Percentiles rank a stretch among this genome's conserved stretches.
These are phyloP conservation scores for Slavum lentiscoides DNA, from an alignment of 2,888 invertebrate genomes.

Conservation along the genomic window DNA sequence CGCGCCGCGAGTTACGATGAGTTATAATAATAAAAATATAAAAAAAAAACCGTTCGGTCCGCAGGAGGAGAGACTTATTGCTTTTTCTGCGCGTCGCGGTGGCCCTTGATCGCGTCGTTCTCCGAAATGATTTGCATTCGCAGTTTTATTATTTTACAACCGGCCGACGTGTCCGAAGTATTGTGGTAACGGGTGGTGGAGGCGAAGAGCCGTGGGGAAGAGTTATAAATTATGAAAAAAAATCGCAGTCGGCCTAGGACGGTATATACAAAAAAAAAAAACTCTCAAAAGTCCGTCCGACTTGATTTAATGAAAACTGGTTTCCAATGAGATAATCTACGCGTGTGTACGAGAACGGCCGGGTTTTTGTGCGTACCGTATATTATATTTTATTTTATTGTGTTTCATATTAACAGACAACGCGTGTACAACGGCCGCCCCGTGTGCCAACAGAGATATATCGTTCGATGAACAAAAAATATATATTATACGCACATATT, in stretches of 20 bases:
- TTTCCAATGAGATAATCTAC: background rate
- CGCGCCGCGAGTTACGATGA: slow-evolving; percentile 5
- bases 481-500: no score
- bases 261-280: background rate
- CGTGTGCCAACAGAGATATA: no score
- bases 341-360: background rate
- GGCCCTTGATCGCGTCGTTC: slow-evolving; percentile 1
- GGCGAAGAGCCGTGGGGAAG: no score
- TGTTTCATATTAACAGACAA: no score
- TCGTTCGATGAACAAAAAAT: no score
- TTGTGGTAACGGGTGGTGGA: background rate
- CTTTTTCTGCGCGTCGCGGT: background rate
- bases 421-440: no score
- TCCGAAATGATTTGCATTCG: slow-evolving; percentile 17
- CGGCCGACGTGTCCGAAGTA: background rate
- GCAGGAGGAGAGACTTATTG: slow-evolving; percentile 5
- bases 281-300: slow-evolving; percentile 9
- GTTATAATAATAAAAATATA: background rate
- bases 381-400: no score
- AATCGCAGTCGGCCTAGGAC: background rate
- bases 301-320: slow-evolving; percentile 17
- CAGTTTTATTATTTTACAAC: slow-evolving; percentile 32
- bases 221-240: background rate
- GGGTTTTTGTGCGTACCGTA: no score
- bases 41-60: background rate